Evolutionary conservation across 2,113 vertebrate species (phyloP).

Genomic region (Trogon melanurus): DNA sequence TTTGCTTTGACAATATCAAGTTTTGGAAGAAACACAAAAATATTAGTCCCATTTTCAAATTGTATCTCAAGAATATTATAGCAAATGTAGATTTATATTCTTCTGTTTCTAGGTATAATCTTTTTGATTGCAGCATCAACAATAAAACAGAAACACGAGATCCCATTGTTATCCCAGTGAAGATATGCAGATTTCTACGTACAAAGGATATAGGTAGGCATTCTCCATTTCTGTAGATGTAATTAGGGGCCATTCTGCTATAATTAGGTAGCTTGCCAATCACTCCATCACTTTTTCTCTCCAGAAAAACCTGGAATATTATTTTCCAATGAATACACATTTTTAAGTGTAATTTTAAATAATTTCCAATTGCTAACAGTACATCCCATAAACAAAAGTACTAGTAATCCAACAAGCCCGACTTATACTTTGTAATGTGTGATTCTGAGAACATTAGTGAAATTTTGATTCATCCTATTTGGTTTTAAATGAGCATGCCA

Average conservation of each 20-base stretch:
- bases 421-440: neutral
- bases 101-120: neutral
- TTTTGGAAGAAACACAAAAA: constrained; percentile 10
- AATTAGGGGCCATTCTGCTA: constrained; percentile 41
- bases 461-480: constrained; percentile 29
- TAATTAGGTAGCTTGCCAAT: constrained; percentile 42
- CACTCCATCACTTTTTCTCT: constrained; percentile 46
- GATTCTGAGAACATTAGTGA: constrained; percentile 3
- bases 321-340: constrained; percentile 42
- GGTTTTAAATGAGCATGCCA: constrained; percentile 4
- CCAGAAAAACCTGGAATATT: neutral
- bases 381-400: constrained; percentile 13
- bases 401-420: neutral
- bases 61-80: neutral
- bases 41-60: neutral
- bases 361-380: constrained; percentile 9
- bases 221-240: constrained; percentile 24
- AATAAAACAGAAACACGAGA: neutral
- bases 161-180: neutral
- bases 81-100: constrained; percentile 38
- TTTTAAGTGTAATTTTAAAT: constrained; percentile 56
- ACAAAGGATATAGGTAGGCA: neutral
- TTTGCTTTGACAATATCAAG: constrained; percentile 21
- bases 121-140: neutral
- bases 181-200: neutral